A percentile compares a stretch with the other conserved stretches of the same genome.
Evolutionary conservation across 2,113 vertebrate genomes (phyloP).

Genomic region (Oryctolagus cuniculus): DNA sequence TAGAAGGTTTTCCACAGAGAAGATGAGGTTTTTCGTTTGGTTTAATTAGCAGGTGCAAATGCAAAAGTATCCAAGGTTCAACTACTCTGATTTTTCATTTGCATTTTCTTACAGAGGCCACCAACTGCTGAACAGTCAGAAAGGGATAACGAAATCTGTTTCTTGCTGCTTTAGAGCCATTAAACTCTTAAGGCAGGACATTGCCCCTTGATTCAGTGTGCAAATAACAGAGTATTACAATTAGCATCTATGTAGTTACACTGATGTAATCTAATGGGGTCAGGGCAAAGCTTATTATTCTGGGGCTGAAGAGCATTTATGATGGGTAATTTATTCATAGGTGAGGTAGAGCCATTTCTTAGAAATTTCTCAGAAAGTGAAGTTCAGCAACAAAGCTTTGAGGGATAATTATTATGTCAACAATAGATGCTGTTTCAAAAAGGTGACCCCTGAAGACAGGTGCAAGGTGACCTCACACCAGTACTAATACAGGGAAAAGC

Average conservation of each 20-base stretch:
- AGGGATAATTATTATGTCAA: background rate
- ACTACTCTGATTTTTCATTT: constrained; percentile 49
- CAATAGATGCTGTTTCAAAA: background rate
- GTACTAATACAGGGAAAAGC: background rate
- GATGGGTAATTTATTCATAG: constrained; percentile 72
- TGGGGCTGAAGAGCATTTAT: constrained; percentile 43
- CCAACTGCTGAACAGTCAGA: constrained; percentile 75
- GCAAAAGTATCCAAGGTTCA: constrained; percentile 48
- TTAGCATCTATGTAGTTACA: constrained; percentile 69
- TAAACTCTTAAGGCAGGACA: constrained; percentile 75
- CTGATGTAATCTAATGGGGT: constrained; percentile 65
- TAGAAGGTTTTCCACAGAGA: constrained; percentile 47
- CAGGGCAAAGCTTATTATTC: constrained; percentile 63
- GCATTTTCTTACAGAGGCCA: constrained; percentile 74
- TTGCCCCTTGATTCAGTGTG: constrained; percentile 73
- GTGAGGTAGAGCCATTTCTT: constrained; percentile 29
- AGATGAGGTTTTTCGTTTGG: constrained; percentile 54
- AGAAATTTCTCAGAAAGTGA: constrained; percentile 34
- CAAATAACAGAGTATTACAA: constrained; percentile 73
- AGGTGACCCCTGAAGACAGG: background rate
- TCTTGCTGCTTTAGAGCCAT: constrained; percentile 66
- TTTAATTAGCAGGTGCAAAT: constrained; percentile 76
- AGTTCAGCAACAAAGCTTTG: background rate
- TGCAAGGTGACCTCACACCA: background rate
- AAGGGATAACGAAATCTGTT: constrained; percentile 48